Evolutionary conservation across 1,140 invertebrate genomes (phyloP).

Genomic region (Drosophila kohkoa): DNA sequence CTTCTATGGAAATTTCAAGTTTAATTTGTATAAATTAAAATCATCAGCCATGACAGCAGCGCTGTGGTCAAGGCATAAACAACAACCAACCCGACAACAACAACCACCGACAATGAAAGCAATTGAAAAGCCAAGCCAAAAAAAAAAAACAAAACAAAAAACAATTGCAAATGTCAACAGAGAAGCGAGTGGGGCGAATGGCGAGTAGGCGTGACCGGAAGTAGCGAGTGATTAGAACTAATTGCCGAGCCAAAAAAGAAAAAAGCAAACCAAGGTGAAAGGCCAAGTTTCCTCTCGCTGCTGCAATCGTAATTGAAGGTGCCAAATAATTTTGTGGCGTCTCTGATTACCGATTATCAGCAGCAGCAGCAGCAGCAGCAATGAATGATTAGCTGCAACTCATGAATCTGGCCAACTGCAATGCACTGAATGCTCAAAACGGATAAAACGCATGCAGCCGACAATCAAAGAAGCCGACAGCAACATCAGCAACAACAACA

Average conservation of each 20-base stretch:
- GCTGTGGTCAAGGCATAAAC: conserved; percentile 27
- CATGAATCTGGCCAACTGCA: conserved; percentile 12
- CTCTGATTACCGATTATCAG: conserved; percentile 37
- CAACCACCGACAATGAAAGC: conserved; percentile 11
- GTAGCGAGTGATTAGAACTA: conserved; percentile 40
- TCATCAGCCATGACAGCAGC: conserved; percentile 38
- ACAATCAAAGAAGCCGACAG: conserved; percentile 33
- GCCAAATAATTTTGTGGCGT: conserved; percentile 25
- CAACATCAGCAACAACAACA: conserved; percentile 12
- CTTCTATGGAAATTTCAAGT: conserved; percentile 48
- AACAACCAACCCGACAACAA: neutral
- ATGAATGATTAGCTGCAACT: conserved; percentile 23
- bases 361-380: conserved; percentile 2
- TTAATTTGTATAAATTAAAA: conserved; percentile 46
- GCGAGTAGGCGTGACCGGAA: conserved; percentile 34
- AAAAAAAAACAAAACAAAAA: neutral
- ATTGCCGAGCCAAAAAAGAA: conserved; percentile 19
- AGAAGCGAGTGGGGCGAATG: neutral
- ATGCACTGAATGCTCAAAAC: conserved; percentile 5
- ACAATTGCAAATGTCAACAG: conserved; percentile 38
- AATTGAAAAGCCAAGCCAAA: conserved; percentile 12
- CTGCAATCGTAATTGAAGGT: conserved; percentile 13
- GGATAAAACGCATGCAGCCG: conserved; percentile 13
- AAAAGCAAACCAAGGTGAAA: conserved; percentile 35
- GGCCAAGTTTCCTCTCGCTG: conserved; percentile 6